These are phyloP conservation scores for Netelia fuscicornis DNA, from an alignment of 2,888 invertebrate species.

Conservation along the genomic window DNA sequence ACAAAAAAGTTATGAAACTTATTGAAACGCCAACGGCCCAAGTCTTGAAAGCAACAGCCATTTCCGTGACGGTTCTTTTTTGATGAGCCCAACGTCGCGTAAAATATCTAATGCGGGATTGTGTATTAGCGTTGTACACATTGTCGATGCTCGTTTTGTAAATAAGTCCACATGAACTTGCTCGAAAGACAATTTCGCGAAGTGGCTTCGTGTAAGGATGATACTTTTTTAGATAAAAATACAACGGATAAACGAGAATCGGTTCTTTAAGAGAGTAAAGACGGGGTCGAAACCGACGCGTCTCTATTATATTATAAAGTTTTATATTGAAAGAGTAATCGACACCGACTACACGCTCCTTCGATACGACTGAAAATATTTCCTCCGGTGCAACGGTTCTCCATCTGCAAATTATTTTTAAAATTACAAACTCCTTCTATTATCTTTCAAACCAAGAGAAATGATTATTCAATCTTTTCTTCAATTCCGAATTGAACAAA, in stretches of 20 bases:
- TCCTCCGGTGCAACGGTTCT: conserved; percentile 6
- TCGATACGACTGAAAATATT: conserved; percentile 3
- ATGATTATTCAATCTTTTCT: too few relatives aligned
- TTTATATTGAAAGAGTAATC: conserved; percentile 31
- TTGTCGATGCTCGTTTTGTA: conserved; percentile 29
- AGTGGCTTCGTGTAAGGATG: conserved; percentile 32
- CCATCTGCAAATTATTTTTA: conserved; percentile 21
- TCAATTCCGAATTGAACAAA: neutral
- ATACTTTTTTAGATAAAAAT: conserved; percentile 37
- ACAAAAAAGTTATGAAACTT: conserved; percentile 9
- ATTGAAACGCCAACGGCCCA: conserved; percentile 20
- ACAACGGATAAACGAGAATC: conserved; percentile 23
- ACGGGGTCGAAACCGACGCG: neutral
- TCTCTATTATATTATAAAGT: conserved; percentile 8
- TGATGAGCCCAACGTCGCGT: neutral
- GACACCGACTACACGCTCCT: conserved; percentile 18
- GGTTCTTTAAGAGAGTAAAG: conserved; percentile 31
- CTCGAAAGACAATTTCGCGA: neutral
- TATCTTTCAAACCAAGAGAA: neutral
- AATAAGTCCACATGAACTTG: neutral
- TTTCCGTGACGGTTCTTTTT: neutral
- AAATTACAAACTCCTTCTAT: neutral
- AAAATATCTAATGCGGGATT: neutral
- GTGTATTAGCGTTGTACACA: neutral
- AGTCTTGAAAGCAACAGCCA: conserved; percentile 21